A percentile compares a stretch with the other conserved stretches of the same genome.
Evolutionary conservation across 2,113 vertebrate species (phyloP).

Genomic region (Marmota flaviventris): DNA sequence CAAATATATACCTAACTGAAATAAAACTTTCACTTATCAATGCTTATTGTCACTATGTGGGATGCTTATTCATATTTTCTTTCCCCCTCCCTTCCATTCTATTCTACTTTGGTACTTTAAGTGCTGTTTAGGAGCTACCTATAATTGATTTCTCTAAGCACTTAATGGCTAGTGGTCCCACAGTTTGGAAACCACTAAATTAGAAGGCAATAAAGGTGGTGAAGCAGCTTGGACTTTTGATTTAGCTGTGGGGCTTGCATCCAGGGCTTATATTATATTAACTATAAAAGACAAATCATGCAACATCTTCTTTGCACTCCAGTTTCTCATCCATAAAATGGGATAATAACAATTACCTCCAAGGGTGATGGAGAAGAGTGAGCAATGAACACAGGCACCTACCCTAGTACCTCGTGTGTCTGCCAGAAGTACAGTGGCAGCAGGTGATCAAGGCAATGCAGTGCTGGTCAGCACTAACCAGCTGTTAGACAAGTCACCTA

Average conservation of each 20-base stretch:
- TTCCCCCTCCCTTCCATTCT: not conserved
- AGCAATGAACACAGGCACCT: not conserved
- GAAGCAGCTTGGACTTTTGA: not conserved
- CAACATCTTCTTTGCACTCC: not conserved
- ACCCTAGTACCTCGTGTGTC: not conserved
- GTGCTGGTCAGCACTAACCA: not conserved
- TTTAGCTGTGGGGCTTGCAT: not conserved
- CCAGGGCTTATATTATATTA: not conserved
- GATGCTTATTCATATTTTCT: not conserved
- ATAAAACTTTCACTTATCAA: not conserved
- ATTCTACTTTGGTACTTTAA: not conserved
- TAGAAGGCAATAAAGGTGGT: not conserved
- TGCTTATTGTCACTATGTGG: not conserved
- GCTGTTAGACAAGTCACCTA: not conserved
- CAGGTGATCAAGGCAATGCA: not conserved
- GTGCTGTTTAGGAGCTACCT: not conserved
- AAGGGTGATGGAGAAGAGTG: not conserved
- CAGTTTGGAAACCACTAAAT: conserved; percentile 1
- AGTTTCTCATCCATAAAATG: not conserved
- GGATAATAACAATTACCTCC: not conserved
- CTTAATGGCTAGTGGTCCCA: not conserved
- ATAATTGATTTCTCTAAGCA: not conserved
- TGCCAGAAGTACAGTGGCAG: not conserved
- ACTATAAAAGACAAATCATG: not conserved
- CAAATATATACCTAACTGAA: not conserved